Evolutionary conservation across 2,888 invertebrate species (phyloP).

Genomic region (Megalurothrips usitatus): DNA sequence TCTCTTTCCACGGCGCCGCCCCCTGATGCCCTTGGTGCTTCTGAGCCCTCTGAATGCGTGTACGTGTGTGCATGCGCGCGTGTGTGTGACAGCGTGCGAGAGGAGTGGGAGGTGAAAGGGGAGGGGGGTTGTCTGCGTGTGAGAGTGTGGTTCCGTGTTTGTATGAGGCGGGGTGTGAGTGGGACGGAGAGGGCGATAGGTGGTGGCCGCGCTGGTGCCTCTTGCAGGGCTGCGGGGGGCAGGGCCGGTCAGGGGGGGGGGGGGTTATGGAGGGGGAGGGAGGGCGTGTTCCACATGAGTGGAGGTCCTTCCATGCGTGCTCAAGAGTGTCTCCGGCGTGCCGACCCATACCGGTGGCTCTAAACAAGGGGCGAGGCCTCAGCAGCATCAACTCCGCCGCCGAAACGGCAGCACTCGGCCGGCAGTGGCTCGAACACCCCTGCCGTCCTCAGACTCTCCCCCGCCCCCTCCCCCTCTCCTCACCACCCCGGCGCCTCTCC

Average conservation of each 20-base stretch:
- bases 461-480: not conserved
- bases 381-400: not conserved
- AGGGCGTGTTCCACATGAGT: not conserved
- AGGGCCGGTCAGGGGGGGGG: not conserved
- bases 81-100: not conserved
- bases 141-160: not conserved
- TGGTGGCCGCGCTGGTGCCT: not conserved
- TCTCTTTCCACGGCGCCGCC: not conserved
- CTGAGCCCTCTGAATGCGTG: not conserved
- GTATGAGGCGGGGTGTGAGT: not conserved
- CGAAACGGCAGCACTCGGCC: not conserved
- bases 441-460: not conserved
- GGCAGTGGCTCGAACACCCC: not conserved
- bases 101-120: not conserved
- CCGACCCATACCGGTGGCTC: not conserved
- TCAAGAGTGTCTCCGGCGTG: slow-evolving; percentile 18
- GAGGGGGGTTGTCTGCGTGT: not conserved
- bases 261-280: not conserved
- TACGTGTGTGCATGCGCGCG: not conserved
- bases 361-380: not conserved
- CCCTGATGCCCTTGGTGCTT: not conserved
- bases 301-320: not conserved
- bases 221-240: not conserved
- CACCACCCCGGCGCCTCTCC: too few relatives aligned
- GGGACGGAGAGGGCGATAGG: not conserved